These are phyloP conservation scores for Heliothis peltigera DNA, from an alignment of 2,888 invertebrate genomes.

Conservation along the genomic window DNA sequence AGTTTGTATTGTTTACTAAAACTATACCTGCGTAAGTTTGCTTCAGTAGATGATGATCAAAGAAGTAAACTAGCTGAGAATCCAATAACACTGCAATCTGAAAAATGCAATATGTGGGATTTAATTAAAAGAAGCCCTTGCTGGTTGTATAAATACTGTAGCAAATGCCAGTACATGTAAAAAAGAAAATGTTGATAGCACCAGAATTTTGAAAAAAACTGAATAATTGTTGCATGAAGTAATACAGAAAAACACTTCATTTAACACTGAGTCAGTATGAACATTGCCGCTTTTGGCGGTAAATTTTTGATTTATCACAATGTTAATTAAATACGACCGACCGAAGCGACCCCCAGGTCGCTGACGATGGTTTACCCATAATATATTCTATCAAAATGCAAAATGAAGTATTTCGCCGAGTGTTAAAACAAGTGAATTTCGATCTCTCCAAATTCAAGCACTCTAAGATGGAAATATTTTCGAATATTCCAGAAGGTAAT, in stretches of 20 bases:
- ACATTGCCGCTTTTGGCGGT: slow-evolving; percentile 14
- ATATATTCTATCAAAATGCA: slow-evolving; percentile 63
- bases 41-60: slow-evolving; percentile 15
- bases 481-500: slow-evolving; percentile 51
- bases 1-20: slow-evolving; percentile 12
- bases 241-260: slow-evolving; percentile 23
- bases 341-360: slow-evolving; percentile 27
- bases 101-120: slow-evolving; percentile 4
- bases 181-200: background rate
- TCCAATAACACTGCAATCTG: slow-evolving; percentile 5
- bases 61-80: slow-evolving; percentile 8
- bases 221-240: background rate
- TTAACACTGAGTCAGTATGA: slow-evolving; percentile 20
- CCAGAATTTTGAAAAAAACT: background rate
- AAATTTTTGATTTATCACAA: slow-evolving; percentile 49
- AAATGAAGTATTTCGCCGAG: slow-evolving; percentile 55
- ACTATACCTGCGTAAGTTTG: background rate
- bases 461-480: slow-evolving; percentile 49
- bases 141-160: background rate
- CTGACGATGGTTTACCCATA: too few species aligned
- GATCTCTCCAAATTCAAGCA: slow-evolving; percentile 44
- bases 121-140: slow-evolving; percentile 18
- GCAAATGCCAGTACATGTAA: background rate
- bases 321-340: slow-evolving; percentile 57
- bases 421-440: slow-evolving; percentile 58